Percentiles rank a stretch among this genome's conserved stretches.
phyloP scores from a whole-genome alignment of 2,888 invertebrate genomes.

The Ophraella communa region DNA sequence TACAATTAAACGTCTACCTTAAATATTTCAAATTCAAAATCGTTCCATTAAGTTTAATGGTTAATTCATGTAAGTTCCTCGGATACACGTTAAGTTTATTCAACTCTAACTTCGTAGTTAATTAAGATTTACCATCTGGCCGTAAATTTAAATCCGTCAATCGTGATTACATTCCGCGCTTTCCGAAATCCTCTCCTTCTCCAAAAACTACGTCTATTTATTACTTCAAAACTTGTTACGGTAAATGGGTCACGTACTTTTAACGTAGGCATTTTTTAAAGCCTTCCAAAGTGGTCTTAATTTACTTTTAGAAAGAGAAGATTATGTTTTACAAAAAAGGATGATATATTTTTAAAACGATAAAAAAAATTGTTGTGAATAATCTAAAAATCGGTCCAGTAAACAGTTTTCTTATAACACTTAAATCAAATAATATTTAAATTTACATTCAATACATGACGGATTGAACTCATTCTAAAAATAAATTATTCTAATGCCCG shows the following conservation, averaged over 20 bases:
- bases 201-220: neutral
- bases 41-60: too few species aligned
- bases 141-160: conserved; percentile 1
- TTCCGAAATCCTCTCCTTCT: neutral
- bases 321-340: neutral
- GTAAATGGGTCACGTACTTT: conserved; percentile 7
- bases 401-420: too few species aligned
- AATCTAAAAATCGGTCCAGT: too few species aligned
- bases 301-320: neutral
- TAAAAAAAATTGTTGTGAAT: too few species aligned
- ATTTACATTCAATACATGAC: too few species aligned
- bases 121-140: neutral
- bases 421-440: too few species aligned
- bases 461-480: too few species aligned
- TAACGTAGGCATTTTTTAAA: neutral
- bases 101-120: conserved; percentile 1
- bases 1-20: too few species aligned
- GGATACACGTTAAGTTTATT: neutral
- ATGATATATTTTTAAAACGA: too few species aligned
- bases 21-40: too few species aligned
- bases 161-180: neutral
- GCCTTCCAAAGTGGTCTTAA: neutral
- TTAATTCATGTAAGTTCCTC: too few species aligned
- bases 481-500: too few species aligned
- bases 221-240: conserved; percentile 5